Evolutionary conservation across 1,140 invertebrate species (phyloP).

Genomic region (Drosophila busckii): DNA sequence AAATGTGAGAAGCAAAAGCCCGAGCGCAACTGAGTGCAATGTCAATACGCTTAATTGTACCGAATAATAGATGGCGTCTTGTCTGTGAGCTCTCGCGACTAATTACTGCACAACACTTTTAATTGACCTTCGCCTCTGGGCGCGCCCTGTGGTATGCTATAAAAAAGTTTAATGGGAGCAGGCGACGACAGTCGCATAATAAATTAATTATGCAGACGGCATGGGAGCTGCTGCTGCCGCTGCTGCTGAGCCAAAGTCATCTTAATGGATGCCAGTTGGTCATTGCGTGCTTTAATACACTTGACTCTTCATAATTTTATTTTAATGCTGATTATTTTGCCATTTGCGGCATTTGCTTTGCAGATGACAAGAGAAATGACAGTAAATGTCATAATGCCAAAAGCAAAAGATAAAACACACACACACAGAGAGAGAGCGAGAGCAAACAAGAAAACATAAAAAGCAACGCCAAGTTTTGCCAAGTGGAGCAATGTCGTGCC

Average conservation of each 20-base stretch:
- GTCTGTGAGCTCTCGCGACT: slow-evolving; percentile 15
- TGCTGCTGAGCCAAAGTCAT: slow-evolving; percentile 26
- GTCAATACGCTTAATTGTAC: slow-evolving; percentile 57
- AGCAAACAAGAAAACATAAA: slow-evolving; percentile 6
- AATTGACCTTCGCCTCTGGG: slow-evolving; percentile 60
- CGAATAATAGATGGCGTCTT: slow-evolving; percentile 25
- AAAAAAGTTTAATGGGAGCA: slow-evolving; percentile 19
- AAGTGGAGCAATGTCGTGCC: slow-evolving; percentile 73
- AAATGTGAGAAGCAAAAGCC: slow-evolving; percentile 45
- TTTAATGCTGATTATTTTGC: slow-evolving; percentile 67
- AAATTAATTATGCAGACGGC: slow-evolving; percentile 62
- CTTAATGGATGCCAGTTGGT: slow-evolving; percentile 65
- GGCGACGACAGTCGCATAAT: slow-evolving; percentile 32
- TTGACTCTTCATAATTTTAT: slow-evolving; percentile 42
- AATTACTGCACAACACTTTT: slow-evolving; percentile 60
- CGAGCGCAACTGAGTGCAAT: slow-evolving; percentile 48
- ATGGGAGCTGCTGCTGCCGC: background rate
- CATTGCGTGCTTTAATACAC: slow-evolving; percentile 56
- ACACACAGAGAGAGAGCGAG: background rate
- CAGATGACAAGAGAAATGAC: slow-evolving; percentile 42
- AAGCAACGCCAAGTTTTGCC: slow-evolving; percentile 44
- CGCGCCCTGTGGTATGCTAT: slow-evolving; percentile 29
- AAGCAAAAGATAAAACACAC: background rate
- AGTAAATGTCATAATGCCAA: slow-evolving; percentile 59
- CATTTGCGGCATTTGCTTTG: slow-evolving; percentile 36